Conservation (phyloP, 2,797 vertebrate species). For the Pangasius macronema region DNA sequence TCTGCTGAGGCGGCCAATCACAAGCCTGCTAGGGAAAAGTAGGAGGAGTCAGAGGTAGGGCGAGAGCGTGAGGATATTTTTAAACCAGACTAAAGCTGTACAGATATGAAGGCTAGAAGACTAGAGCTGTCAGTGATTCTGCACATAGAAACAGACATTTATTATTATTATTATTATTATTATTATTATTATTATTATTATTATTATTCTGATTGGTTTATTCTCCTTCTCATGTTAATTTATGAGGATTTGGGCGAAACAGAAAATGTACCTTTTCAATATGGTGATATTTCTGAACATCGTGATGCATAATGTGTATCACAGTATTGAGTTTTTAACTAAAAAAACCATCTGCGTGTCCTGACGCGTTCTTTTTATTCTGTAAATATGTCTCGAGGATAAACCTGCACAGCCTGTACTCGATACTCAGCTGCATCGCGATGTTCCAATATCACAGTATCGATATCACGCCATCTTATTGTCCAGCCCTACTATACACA, state of each 20-base stretch:
- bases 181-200: not conserved
- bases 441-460: constrained; percentile 2
- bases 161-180: not conserved
- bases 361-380: not conserved
- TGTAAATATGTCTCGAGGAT: not conserved
- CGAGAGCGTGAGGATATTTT: constrained; percentile 10
- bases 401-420: not conserved
- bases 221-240: not conserved
- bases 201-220: not conserved
- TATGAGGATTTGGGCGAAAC: not conserved
- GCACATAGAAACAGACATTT: constrained; percentile 1
- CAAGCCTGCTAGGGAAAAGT: constrained; percentile 13
- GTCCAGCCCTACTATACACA: not conserved
- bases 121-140: not conserved
- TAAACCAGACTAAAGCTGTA: constrained; percentile 42
- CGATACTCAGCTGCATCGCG: not conserved
- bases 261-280: not conserved
- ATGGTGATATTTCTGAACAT: not conserved
- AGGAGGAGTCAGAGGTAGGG: constrained; percentile 14
- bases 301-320: not conserved
- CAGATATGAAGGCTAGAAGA: constrained; percentile 15
- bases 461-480: not conserved
- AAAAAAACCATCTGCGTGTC: not conserved
- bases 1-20: constrained; percentile 66
- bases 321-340: not conserved